Percentiles rank a stretch among this genome's conserved stretches.
Conservation (phyloP, 2,797 vertebrate genomes). For the Galaxias olidus region DNA sequence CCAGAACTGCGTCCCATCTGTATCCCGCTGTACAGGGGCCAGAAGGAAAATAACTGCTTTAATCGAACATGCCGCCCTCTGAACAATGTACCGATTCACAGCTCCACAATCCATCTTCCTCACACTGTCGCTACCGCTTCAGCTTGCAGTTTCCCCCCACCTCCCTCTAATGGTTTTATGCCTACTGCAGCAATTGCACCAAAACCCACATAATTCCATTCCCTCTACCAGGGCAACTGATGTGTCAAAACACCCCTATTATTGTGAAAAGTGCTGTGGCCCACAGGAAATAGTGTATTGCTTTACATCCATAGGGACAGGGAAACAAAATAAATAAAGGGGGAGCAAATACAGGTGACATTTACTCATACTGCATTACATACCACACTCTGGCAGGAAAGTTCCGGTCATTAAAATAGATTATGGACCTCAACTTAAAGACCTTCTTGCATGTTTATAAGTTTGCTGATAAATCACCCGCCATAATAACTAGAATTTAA, state of each 20-base stretch:
- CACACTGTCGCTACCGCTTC: background rate
- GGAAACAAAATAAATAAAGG: background rate
- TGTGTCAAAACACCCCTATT: slow-evolving; percentile 28
- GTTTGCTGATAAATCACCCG: too few species aligned
- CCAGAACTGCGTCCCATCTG: too few species aligned
- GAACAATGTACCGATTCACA: background rate
- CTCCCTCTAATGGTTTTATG: slow-evolving; percentile 11
- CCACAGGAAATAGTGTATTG: background rate
- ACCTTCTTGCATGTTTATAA: too few species aligned
- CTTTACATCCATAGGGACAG: background rate
- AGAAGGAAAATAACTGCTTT: too few species aligned
- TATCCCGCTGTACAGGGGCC: too few species aligned
- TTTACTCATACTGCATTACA: too few species aligned
- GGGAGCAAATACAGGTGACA: too few species aligned
- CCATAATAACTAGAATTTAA: too few species aligned
- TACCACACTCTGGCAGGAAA: background rate
- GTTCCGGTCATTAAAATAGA: background rate
- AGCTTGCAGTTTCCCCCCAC: background rate
- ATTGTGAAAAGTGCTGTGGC: slow-evolving; percentile 14
- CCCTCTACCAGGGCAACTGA: slow-evolving; percentile 28
- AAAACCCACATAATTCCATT: slow-evolving; percentile 36
- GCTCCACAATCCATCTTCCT: background rate
- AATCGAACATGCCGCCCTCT: too few species aligned
- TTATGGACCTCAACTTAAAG: background rate
- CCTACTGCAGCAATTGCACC: slow-evolving; percentile 37